Evolutionary conservation across 2,113 vertebrate species (phyloP), one percentile per base, ranked within the genome.

Genomic region (Chiloscyllium plagiosum): DNA sequence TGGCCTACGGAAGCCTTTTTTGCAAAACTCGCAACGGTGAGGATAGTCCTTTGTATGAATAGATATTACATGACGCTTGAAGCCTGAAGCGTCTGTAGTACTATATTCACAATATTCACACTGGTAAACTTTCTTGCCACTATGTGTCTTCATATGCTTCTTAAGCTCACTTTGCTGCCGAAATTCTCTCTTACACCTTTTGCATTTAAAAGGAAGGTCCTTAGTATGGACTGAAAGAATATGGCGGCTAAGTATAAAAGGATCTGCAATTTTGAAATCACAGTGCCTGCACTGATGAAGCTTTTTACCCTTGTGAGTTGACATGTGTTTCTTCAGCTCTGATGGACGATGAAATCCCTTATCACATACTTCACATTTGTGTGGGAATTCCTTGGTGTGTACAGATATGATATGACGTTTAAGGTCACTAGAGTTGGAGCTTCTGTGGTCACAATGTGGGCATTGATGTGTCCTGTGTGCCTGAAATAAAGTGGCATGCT

Each of bases 41-140:
- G 99, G 99, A 96, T 99, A 99, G 98, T 99, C 99, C 98, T 99
- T 99, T 68, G 99, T 99, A 97, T 99, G 99, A 97, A 99, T 99
- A 61, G 99, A 99, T 97, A 99, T 99, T 96, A 99, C 99, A 0
- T 99, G 99, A n/a, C 99, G 98, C 96, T 99, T 99, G 97, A 99
- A 99, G 97, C 99, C 99, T 33, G 99, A 99, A 86, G 99, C 99
- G 97, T 99, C 99, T 96, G 99, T 99, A 96, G 99, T 99, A 98
- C 98, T 99, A 96, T 99, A 99, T 96, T 99, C 99, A 97, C 99
- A 99, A 97, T 99, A 99, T 98, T 99, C 98, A 97, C 99, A 99
- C 96, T 99, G 99, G 97, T 99, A 99, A 93, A 99, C 98, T 96
- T 99, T 99, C 96, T 99, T 98, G 96, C 99, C 99, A 61, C 98